These are phyloP conservation scores for Nasonovia ribisnigri DNA, from an alignment of 2,888 invertebrate genomes.

Conservation along the genomic window DNA sequence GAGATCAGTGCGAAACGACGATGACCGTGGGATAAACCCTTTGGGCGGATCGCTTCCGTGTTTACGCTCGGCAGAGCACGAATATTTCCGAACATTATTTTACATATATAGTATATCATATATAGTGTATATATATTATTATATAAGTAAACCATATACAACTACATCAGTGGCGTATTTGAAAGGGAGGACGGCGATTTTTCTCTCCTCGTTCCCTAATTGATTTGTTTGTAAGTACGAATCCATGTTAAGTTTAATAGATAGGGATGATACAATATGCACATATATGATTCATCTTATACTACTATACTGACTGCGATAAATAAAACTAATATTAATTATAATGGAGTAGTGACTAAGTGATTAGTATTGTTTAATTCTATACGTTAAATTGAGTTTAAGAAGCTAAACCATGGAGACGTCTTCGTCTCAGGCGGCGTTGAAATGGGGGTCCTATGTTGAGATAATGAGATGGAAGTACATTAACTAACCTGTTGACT, in stretches of 20 bases:
- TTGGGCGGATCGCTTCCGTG: slow-evolving; percentile 53
- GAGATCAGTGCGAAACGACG: slow-evolving; percentile 61
- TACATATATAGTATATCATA: background rate
- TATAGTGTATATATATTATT: no score
- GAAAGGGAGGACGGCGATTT: background rate
- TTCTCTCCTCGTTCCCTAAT: background rate
- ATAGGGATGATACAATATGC: background rate
- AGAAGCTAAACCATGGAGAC: no score
- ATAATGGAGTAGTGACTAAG: no score
- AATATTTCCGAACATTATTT: slow-evolving; percentile 43
- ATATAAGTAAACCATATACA: background rate
- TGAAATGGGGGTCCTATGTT: no score
- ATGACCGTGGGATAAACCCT: slow-evolving; percentile 65
- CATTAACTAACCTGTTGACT: no score
- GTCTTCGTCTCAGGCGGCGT: no score
- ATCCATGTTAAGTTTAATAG: background rate
- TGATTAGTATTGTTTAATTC: no score
- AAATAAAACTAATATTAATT: background rate
- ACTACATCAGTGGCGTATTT: background rate
- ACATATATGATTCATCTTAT: background rate
- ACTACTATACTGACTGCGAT: background rate
- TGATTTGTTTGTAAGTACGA: background rate
- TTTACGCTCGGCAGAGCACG: slow-evolving; percentile 59
- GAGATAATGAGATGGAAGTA: no score
- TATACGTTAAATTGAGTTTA: no score